Percentiles rank a stretch among this genome's conserved stretches.
phyloP scores from a whole-genome alignment of 1,140 invertebrate genomes.

The Anthonomus grandis region DNA sequence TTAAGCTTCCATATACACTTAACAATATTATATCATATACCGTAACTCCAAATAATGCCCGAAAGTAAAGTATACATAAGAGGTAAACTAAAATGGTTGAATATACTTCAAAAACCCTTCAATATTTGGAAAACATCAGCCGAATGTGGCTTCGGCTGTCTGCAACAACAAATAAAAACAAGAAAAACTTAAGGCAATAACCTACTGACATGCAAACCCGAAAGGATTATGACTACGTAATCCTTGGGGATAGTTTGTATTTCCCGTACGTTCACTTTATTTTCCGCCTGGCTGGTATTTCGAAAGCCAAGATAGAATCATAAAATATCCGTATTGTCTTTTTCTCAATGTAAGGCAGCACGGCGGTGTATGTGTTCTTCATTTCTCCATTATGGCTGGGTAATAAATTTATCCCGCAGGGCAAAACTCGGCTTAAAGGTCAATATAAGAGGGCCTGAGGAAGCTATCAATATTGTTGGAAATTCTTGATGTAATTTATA shows the following conservation, averaged over 20 bases:
- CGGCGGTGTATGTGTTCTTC: conserved; percentile 13
- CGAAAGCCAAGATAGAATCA: conserved; percentile 2
- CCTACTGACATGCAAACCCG: conserved; percentile 11
- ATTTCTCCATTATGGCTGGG: conserved; percentile 18
- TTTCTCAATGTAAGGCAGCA: conserved; percentile 4
- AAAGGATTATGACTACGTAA: neutral
- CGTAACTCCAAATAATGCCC: too few species aligned
- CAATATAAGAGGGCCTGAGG: conserved; percentile 26
- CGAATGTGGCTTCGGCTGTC: too few species aligned
- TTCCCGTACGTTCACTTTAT: conserved; percentile 15
- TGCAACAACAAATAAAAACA: too few species aligned
- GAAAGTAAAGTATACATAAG: too few species aligned
- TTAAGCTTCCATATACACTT: too few species aligned
- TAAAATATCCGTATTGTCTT: conserved; percentile 7
- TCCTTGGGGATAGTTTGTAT: conserved; percentile 3
- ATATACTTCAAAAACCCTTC: too few species aligned
- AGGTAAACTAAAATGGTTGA: too few species aligned
- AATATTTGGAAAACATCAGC: too few species aligned
- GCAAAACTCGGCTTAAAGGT: conserved; percentile 26
- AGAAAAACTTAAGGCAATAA: too few species aligned
- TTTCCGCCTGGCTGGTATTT: conserved; percentile 10
- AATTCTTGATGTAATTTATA: conserved; percentile 27
- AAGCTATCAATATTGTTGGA: conserved; percentile 30
- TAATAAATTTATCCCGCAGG: conserved; percentile 24
- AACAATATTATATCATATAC: too few species aligned